Evolutionary conservation across 2,888 invertebrate species (phyloP).

Genomic region (Drosophila mimica): DNA sequence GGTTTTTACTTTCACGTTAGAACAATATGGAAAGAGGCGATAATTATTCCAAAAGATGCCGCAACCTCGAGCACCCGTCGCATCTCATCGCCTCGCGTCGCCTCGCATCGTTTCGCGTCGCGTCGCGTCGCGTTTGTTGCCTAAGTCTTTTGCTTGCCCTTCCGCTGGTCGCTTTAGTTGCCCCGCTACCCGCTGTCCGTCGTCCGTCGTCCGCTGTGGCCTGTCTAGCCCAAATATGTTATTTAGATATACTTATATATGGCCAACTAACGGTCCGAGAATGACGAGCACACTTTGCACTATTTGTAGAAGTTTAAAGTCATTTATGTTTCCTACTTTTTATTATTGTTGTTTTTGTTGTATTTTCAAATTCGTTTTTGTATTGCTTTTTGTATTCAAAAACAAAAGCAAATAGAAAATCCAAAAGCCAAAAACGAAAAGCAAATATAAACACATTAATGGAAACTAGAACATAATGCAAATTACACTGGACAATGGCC

Average conservation of each 20-base stretch:
- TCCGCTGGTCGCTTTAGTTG: slow-evolving; percentile 44
- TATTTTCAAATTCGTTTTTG: slow-evolving; percentile 16
- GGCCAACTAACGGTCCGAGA: slow-evolving; percentile 68
- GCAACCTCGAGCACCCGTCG: slow-evolving; percentile 50
- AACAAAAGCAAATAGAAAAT: slow-evolving; percentile 65
- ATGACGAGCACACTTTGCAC: slow-evolving; percentile 64
- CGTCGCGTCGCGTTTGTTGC: slow-evolving; percentile 47
- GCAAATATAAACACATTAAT: slow-evolving; percentile 48
- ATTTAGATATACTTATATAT: slow-evolving; percentile 59
- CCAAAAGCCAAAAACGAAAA: slow-evolving; percentile 24
- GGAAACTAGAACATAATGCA: slow-evolving; percentile 68
- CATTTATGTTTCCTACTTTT: slow-evolving; percentile 17
- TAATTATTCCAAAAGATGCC: slow-evolving; percentile 72
- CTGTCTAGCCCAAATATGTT: slow-evolving; percentile 59
- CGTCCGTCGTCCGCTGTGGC: background rate
- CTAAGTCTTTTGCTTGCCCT: slow-evolving; percentile 68
- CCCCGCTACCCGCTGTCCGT: background rate
- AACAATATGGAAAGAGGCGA: slow-evolving; percentile 79
- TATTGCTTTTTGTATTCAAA: slow-evolving; percentile 30
- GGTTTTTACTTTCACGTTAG: slow-evolving; percentile 81
- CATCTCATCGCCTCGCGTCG: slow-evolving; percentile 1
- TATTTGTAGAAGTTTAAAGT: slow-evolving; percentile 46
- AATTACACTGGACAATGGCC: slow-evolving; percentile 64
- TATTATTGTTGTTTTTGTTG: background rate
- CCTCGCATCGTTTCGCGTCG: slow-evolving; percentile 4